Conservation (phyloP, 2,797 vertebrate genomes). For the Discoglossus pictus region DNA sequence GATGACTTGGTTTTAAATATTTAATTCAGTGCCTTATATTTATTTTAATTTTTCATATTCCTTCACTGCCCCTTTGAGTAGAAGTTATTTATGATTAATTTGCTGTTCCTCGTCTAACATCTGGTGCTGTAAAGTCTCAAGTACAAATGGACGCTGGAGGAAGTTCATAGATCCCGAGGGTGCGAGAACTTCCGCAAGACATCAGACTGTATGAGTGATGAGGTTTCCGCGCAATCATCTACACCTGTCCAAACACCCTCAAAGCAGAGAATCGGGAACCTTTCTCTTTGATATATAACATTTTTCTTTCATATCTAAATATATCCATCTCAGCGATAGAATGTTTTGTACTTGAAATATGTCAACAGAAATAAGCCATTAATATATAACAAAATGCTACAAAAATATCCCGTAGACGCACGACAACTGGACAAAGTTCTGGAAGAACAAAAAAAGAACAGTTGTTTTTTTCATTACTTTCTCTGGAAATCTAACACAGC, state of each 20-base stretch:
- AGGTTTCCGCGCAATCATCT: slow-evolving; percentile 14
- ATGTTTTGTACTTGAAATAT: slow-evolving; percentile 31
- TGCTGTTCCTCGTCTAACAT: slow-evolving; percentile 12
- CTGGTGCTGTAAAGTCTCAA: slow-evolving; percentile 13
- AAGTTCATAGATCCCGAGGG: too few relatives aligned
- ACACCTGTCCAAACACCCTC: slow-evolving; percentile 5
- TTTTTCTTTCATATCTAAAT: slow-evolving; percentile 33
- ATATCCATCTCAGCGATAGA: slow-evolving; percentile 19
- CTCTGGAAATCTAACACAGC: too few relatives aligned
- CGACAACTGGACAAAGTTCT: too few relatives aligned
- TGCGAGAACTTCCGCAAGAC: too few relatives aligned
- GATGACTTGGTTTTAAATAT: too few relatives aligned
- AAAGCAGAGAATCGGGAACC: slow-evolving; percentile 28
- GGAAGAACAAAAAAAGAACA: too few relatives aligned
- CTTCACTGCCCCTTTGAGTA: too few relatives aligned
- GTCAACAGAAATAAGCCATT: slow-evolving; percentile 21
- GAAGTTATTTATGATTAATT: slow-evolving; percentile 34
- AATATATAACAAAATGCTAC: too few relatives aligned
- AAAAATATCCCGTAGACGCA: too few relatives aligned
- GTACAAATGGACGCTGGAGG: slow-evolving; percentile 12
- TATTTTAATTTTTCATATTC: too few relatives aligned
- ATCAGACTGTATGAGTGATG: slow-evolving; percentile 22
- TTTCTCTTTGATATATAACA: slow-evolving; percentile 24
- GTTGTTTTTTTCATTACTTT: too few relatives aligned
- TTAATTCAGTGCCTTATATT: too few relatives aligned